Conservation (phyloP, 2,797 vertebrate genomes). For the Schizothorax lantsangensis region DNA sequence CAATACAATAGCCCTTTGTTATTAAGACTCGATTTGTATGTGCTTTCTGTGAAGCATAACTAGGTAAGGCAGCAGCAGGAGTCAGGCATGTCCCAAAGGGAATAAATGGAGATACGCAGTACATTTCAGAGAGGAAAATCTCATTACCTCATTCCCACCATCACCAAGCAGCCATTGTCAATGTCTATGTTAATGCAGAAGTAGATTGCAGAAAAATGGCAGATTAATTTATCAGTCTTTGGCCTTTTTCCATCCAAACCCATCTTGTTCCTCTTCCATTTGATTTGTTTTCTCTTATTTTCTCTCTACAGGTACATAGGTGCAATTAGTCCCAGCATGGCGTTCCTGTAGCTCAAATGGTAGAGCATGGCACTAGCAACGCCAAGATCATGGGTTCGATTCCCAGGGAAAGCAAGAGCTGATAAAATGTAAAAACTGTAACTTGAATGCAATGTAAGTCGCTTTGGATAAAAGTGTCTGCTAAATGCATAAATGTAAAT, state of each 20-base stretch:
- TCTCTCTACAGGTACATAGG: not conserved
- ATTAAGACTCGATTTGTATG: slow-evolving; percentile 14
- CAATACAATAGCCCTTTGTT: slow-evolving; percentile 45
- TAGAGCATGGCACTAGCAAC: no score
- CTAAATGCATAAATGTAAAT: no score
- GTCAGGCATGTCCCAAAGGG: slow-evolving; percentile 9
- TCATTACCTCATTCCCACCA: slow-evolving; percentile 13
- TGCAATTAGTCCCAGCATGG: slow-evolving; percentile 10
- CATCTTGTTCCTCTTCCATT: not conserved
- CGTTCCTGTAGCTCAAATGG: no score
- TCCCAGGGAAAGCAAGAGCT: no score
- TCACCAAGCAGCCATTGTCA: slow-evolving; percentile 3
- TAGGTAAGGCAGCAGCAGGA: not conserved
- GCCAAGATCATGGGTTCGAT: no score
- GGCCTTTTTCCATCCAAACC: not conserved
- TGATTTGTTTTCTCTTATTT: slow-evolving; percentile 24
- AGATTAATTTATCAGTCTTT: not conserved
- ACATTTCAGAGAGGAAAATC: slow-evolving; percentile 16
- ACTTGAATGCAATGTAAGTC: no score
- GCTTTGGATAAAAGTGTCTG: no score
- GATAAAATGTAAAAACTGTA: no score
- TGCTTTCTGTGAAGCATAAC: slow-evolving; percentile 22
- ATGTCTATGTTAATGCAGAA: not conserved
- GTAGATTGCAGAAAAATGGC: not conserved
- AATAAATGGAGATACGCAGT: slow-evolving; percentile 11